Evolutionary conservation across 2,797 vertebrate species (phyloP).

Genomic region (Tiaroga cobitis): DNA sequence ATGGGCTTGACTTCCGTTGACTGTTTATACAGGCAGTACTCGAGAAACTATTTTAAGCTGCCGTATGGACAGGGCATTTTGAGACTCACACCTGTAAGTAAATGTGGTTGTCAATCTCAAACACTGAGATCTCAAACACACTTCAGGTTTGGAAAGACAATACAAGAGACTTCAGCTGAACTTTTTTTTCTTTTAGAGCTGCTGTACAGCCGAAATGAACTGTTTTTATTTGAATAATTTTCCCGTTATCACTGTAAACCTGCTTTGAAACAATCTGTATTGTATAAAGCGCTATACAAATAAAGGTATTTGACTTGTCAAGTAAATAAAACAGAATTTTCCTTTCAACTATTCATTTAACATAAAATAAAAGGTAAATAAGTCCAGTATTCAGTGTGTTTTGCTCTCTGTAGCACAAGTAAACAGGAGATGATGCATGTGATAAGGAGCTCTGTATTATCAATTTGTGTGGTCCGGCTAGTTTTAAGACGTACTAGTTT

Average conservation of each 20-base stretch:
- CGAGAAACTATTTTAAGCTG: background rate
- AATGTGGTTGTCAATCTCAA: background rate
- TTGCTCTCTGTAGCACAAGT: background rate
- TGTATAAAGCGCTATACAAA: background rate
- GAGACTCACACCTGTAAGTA: background rate
- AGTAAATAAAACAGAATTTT: background rate
- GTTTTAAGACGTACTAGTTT: constrained; percentile 16
- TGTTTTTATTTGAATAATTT: background rate
- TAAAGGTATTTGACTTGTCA: background rate
- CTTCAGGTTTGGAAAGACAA: background rate
- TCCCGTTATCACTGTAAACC: background rate
- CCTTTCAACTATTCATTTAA: background rate
- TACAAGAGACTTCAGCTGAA: background rate
- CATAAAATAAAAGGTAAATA: background rate
- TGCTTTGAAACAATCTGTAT: background rate
- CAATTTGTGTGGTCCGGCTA: background rate
- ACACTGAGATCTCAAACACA: background rate
- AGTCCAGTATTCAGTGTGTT: background rate
- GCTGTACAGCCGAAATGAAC: background rate
- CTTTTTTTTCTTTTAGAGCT: background rate
- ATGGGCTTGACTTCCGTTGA: background rate
- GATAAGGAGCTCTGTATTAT: constrained; percentile 11
- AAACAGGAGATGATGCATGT: constrained; percentile 18
- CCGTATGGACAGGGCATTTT: background rate
- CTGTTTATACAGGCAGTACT: background rate